Conservation (phyloP, 2,888 invertebrate species). For the Ophonus ardosiacus region DNA sequence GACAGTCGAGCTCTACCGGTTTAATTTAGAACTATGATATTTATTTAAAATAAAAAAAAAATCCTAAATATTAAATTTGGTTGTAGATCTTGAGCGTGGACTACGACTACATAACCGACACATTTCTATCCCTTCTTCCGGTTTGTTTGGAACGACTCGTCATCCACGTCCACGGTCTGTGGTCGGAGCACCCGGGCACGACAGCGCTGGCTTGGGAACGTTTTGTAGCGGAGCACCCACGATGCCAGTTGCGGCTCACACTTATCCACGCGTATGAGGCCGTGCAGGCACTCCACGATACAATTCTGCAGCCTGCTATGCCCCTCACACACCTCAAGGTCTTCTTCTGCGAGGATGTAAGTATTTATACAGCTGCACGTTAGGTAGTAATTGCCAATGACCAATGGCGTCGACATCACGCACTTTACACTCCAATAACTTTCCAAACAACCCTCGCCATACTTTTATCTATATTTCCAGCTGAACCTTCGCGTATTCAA, state of each 20-base stretch:
- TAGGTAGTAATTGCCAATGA: too few relatives aligned
- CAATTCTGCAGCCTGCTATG: conserved; percentile 83
- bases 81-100: conserved; percentile 77
- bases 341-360: conserved; percentile 84
- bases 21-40: too few relatives aligned
- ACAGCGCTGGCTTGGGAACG: conserved; percentile 81
- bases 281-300: conserved; percentile 79
- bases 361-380: too few relatives aligned
- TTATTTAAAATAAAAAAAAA: too few relatives aligned
- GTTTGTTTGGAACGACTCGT: conserved; percentile 79
- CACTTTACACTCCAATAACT: too few relatives aligned
- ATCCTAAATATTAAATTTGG: neutral
- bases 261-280: conserved; percentile 85
- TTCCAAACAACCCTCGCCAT: too few relatives aligned
- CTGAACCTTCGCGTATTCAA: conserved; percentile 79
- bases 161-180: conserved; percentile 84
- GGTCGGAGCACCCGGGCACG: conserved; percentile 81
- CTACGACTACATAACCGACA: conserved; percentile 78
- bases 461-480: conserved; percentile 69
- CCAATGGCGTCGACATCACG: too few relatives aligned
- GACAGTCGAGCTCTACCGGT: too few relatives aligned
- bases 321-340: conserved; percentile 85
- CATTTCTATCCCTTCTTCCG: conserved; percentile 73
- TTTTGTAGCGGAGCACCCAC: conserved; percentile 78
- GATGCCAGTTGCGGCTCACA: conserved; percentile 80